Evolutionary conservation across 1,140 invertebrate genomes (phyloP), one percentile per base, ranked within the genome.

Genomic region (Drosophila kurseongensis): DNA sequence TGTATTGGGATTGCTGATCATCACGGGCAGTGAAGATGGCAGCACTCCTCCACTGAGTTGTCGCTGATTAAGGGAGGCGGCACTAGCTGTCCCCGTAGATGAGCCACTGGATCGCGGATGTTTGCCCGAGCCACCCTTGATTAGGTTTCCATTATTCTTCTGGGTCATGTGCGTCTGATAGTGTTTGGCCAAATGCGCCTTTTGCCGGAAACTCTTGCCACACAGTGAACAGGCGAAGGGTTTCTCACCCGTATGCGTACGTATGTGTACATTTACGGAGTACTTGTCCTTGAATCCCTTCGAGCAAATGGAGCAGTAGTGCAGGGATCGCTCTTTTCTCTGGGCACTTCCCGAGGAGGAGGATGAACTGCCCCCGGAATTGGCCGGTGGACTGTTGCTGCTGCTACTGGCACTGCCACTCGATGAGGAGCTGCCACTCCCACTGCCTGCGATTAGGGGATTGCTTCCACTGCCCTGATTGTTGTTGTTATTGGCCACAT

Each of bases 161-260:
- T 96, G 96, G 8, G 96, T 96, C 65, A 97, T 95, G 93, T 99
- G 98, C 16, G 98, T 99, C 93, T 98, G 97, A 92, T 99, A 98
- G 93, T 99, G 98, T 92, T 99, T 99, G 58, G 98, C 98, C 56
- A 99, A 94, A 92, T 99, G 98, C 0, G 98, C 98, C 92, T 99
- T 99, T 92, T 99, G 98, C 14, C 98, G 94, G 93, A 98, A 98
- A 78, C 96, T 97, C 90, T 98, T 98, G 48, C 96, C 96, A 80
- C 97, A 98, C 14, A 97, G 93, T 9, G 96, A 96, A 90, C 97
- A 98, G 7, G 96, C 94, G 90, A 98, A 98, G 0, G 97, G 97
- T 88, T 98, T 98, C 91, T 98, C 97, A 9, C 91, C 91, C 0
- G 97, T 98, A 88, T 98, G 97, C 36, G 97, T 98, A 78, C 97